Percentiles rank a stretch among this genome's conserved stretches.
Conservation (phyloP, 37 sponge, comb jelly and placozoan genomes). For the Halichondria panicea region DNA sequence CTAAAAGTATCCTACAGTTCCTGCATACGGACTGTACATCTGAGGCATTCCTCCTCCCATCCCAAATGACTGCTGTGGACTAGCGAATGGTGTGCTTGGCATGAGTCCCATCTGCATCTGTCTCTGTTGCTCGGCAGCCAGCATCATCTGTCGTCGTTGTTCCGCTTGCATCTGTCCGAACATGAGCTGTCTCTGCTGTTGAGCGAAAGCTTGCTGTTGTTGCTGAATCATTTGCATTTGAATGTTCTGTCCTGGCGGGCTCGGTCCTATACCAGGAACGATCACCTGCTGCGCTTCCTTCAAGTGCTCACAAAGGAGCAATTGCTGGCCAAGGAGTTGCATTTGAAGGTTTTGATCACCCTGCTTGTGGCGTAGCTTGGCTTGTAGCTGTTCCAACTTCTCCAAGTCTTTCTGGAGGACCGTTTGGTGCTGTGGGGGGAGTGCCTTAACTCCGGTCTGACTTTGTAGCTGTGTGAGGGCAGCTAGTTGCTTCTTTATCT, state of each 20-base stretch:
- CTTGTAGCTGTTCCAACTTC: conserved; percentile 59
- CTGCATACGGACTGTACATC: neutral
- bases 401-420: conserved; percentile 59
- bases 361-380: conserved; percentile 25
- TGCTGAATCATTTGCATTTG: conserved; percentile 27
- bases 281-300: conserved; percentile 39
- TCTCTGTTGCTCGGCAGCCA: conserved; percentile 37
- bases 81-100: conserved; percentile 9
- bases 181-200: conserved; percentile 51
- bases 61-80: neutral
- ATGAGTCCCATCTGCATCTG: conserved; percentile 47
- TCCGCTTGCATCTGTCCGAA: conserved; percentile 49
- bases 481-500: conserved; percentile 60
- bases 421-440: conserved; percentile 52
- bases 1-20: neutral
- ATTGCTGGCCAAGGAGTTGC: conserved; percentile 66
- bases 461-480: conserved; percentile 50
- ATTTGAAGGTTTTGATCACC: conserved; percentile 40
- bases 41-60: neutral
- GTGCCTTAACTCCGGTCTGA: conserved; percentile 31
- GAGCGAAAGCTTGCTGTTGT: conserved; percentile 48
- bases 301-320: conserved; percentile 64
- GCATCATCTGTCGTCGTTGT: conserved; percentile 49
- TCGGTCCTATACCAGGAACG: too few species aligned
- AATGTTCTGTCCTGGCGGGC: conserved; percentile 2